phyloP scores from a whole-genome alignment of 2,888 invertebrate species.

The Andrena fulva region DNA sequence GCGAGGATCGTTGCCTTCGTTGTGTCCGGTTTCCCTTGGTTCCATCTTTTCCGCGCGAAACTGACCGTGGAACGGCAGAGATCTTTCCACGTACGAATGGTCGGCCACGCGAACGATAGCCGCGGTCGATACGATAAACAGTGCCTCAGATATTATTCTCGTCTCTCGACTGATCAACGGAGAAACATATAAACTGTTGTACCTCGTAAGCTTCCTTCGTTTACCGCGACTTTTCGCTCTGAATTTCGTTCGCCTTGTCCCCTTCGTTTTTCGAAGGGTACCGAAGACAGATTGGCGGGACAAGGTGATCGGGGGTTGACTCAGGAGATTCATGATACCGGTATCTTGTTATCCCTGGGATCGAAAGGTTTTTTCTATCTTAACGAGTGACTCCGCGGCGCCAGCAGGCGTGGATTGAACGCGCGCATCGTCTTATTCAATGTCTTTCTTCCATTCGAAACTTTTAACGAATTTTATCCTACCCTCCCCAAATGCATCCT shows the following conservation, averaged over 20 bases:
- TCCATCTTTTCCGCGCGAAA: not conserved
- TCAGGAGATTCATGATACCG: not conserved
- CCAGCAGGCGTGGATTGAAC: too few species aligned
- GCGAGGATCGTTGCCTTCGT: not conserved
- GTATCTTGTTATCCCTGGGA: not conserved
- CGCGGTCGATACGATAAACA: constrained; percentile 53
- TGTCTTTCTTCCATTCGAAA: not conserved
- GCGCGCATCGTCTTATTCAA: not conserved
- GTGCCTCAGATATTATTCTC: constrained; percentile 54
- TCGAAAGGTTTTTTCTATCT: constrained; percentile 5
- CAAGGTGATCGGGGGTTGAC: not conserved
- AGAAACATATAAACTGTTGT: constrained; percentile 38
- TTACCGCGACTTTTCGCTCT: constrained; percentile 37
- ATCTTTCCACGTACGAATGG: not conserved
- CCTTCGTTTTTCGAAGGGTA: constrained; percentile 3
- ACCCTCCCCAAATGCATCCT: not conserved
- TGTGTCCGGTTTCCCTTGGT: not conserved
- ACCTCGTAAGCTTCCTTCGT: constrained; percentile 33
- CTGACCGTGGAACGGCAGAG: not conserved
- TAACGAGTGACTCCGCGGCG: not conserved
- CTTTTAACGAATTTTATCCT: not conserved
- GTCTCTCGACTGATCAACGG: constrained; percentile 53
- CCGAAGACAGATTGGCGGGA: not conserved
- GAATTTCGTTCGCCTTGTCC: not conserved
- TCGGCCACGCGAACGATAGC: constrained; percentile 10